Conservation (phyloP, 2,113 vertebrate species). For the Pandion haliaetus region DNA sequence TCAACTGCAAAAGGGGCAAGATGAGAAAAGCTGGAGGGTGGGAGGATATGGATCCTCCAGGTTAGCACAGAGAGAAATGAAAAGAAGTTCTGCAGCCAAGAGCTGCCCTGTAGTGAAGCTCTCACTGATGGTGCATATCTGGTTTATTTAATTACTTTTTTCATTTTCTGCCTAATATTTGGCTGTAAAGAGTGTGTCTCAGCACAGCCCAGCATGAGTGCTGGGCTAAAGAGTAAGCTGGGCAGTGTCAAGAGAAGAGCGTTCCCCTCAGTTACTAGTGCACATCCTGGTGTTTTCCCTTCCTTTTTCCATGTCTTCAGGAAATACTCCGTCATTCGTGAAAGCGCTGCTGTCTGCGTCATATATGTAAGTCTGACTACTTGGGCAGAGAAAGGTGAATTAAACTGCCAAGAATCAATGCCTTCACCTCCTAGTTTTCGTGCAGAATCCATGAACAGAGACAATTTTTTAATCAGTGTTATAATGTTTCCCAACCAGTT, state of each 20-base stretch:
- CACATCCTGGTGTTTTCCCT: background rate
- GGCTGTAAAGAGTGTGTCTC: background rate
- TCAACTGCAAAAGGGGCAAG: background rate
- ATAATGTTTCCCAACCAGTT: background rate
- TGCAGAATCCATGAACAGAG: background rate
- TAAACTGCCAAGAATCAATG: background rate
- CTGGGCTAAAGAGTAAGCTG: background rate
- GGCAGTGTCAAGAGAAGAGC: background rate
- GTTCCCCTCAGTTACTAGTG: background rate
- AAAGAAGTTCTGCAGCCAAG: background rate
- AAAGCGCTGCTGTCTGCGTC: accelerated
- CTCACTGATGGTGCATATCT: background rate
- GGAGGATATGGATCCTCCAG: background rate
- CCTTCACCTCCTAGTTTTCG: background rate
- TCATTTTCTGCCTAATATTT: background rate
- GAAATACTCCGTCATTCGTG: background rate
- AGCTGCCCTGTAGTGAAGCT: background rate
- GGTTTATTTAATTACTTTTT: background rate
- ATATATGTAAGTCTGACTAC: background rate
- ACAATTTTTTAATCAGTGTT: conserved; percentile 56
- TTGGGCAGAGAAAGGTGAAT: background rate
- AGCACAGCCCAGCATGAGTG: background rate
- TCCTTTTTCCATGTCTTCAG: background rate
- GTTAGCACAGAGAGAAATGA: background rate
- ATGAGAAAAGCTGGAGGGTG: background rate